phyloP scores from a whole-genome alignment of 2,888 invertebrate genomes.

The Lasioglossum leucozonium region DNA sequence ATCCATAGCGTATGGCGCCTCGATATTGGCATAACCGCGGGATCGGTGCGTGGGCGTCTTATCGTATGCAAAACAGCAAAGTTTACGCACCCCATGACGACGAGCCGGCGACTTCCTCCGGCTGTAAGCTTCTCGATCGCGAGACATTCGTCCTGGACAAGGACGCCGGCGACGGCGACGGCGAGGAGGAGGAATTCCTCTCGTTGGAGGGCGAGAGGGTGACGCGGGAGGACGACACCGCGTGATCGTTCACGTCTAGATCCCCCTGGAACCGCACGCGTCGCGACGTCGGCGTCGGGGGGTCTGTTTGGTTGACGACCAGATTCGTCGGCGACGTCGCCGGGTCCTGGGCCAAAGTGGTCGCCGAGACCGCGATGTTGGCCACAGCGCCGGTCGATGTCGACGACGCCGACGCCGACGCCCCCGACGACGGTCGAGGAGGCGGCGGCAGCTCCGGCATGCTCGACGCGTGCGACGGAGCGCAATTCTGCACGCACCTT shows the following conservation, averaged over 20 bases:
- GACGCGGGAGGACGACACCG: slow-evolving; percentile 68
- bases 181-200: slow-evolving; percentile 74
- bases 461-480: slow-evolving; percentile 86
- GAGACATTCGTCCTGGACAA: slow-evolving; percentile 86
- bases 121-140: slow-evolving; percentile 85
- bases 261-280: slow-evolving; percentile 86
- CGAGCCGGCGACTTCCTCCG: slow-evolving; percentile 85
- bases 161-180: slow-evolving; percentile 74
- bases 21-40: neutral
- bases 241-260: slow-evolving; percentile 70
- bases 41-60: neutral
- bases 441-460: slow-evolving; percentile 87
- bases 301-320: slow-evolving; percentile 67
- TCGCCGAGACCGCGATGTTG: slow-evolving; percentile 55
- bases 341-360: slow-evolving; percentile 47
- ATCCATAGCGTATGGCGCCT: neutral
- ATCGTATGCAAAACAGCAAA: slow-evolving; percentile 22
- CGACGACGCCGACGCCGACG: slow-evolving; percentile 64
- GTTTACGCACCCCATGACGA: slow-evolving; percentile 78
- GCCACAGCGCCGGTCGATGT: slow-evolving; percentile 7
- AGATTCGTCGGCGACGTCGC: slow-evolving; percentile 61
- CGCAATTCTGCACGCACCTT: slow-evolving; percentile 79
- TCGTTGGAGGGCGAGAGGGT: slow-evolving; percentile 70
- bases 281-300: slow-evolving; percentile 81
- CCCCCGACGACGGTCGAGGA: slow-evolving; percentile 75